Evolutionary conservation across 2,888 invertebrate species (phyloP), one percentile per base, ranked within the genome.

Genomic region (Dicyrtoma fusca): DNA sequence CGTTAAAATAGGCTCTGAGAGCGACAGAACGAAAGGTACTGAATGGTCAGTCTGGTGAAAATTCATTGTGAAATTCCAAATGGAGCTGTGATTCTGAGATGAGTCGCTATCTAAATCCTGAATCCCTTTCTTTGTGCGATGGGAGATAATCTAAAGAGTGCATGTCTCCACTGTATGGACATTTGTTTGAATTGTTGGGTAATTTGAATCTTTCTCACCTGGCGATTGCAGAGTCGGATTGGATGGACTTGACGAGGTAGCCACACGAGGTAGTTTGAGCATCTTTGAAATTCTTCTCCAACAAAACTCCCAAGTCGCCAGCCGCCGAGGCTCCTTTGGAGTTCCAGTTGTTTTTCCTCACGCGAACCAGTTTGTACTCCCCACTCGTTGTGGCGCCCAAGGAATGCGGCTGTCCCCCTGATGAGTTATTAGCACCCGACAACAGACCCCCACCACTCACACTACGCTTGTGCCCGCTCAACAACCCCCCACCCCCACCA

Each of bases 201-300:
- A 49, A 17, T 6, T 6, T 53, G 21, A 17, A 44, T 63, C 10
- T 47, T 62, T 63, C 81, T 80, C 82, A 87, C 87, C 85, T 85
- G 80, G 85, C 83, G 10, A 87, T 86, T 53, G 84, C 83, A 55
- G 87, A 86, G 74, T 84, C 85, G 45, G 85, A 84, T 74, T 85
- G 83, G 76, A 88, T 86, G 69, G 84, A 83, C 8, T 85, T 84
- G 68, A 87, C 85, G 74, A 85, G 82, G 78, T 86, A 87, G 57
- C 84, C 82, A 14, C 81, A 80, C 51, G 81, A 79, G 26, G 88
- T 85, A 61, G 34, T 34, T 8, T 34, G 34, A 5, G 87, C 87
- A 84, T 89, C 88, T 79, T 85, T 87, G 81, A 87, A 87, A 75
- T 85, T 85, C 70, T 85, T 85, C 62, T 84, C 85, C 61, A 79